Conservation (phyloP, 2,888 invertebrate species). For the Lithophane leautieri region DNA sequence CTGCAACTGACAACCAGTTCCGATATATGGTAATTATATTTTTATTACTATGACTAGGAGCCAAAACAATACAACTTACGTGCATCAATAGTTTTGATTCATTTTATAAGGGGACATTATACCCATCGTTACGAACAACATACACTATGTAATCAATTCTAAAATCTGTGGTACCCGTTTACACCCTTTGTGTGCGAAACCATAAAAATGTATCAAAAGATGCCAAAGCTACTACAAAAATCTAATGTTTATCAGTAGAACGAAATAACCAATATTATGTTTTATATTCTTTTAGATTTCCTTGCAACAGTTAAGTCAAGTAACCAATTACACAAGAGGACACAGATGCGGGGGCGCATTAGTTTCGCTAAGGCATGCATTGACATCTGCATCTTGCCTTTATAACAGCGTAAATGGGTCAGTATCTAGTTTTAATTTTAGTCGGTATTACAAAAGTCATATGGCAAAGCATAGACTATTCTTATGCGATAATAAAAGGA, state of each 20-base stretch:
- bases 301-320: slow-evolving; percentile 58
- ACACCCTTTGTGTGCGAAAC: not conserved
- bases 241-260: not conserved
- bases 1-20: not conserved
- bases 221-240: not conserved
- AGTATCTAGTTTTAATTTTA: slow-evolving; percentile 29
- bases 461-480: not conserved
- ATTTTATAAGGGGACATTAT: too few species aligned
- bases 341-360: slow-evolving; percentile 72
- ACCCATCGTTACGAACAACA: not conserved
- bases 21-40: slow-evolving; percentile 26
- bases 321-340: slow-evolving; percentile 42
- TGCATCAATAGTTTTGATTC: not conserved
- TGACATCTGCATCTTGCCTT: slow-evolving; percentile 69
- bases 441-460: not conserved
- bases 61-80: not conserved
- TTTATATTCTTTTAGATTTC: slow-evolving; percentile 63
- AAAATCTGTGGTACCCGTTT: not conserved
- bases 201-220: not conserved
- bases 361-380: slow-evolving; percentile 63
- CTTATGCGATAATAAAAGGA: too few species aligned
- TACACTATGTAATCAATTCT: too few species aligned
- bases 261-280: not conserved
- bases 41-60: not conserved
- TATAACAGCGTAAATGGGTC: slow-evolving; percentile 50